These are phyloP conservation scores for Yoshiicerus persimilis DNA, from an alignment of 1,140 invertebrate species.

Conservation along the genomic window DNA sequence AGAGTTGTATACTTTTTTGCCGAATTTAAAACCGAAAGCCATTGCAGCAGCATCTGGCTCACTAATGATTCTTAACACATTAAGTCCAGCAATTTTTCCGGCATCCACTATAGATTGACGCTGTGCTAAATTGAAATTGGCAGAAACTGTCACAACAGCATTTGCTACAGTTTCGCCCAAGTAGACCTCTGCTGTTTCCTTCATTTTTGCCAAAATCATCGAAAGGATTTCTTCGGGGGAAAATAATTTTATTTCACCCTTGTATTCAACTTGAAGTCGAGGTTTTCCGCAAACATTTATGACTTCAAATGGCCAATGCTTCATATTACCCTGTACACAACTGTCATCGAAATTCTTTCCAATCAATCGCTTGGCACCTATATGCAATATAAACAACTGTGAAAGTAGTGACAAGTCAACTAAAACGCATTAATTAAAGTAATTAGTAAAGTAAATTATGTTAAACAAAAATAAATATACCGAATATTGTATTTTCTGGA, in stretches of 20 bases:
- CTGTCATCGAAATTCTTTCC: too few relatives aligned
- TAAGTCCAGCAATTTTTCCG: constrained; percentile 70
- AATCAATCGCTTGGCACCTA: constrained; percentile 33
- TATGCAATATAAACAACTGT: too few relatives aligned
- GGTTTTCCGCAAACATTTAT: neutral
- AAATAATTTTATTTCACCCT: constrained; percentile 53
- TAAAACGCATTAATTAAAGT: too few relatives aligned
- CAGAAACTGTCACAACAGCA: constrained; percentile 62
- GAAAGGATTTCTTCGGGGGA: constrained; percentile 61
- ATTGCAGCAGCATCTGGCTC: constrained; percentile 78
- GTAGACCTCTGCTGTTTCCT: neutral
- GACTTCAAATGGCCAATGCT: too few relatives aligned
- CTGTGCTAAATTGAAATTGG: constrained; percentile 73
- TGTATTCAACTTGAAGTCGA: neutral
- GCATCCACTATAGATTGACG: constrained; percentile 74
- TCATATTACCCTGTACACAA: too few relatives aligned
- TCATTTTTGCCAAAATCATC: constrained; percentile 50
- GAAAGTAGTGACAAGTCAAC: too few relatives aligned
- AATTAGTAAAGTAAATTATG: too few relatives aligned
- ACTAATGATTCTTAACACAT: constrained; percentile 78
- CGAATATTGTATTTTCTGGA: constrained; percentile 62
- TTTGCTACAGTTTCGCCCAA: constrained; percentile 58
- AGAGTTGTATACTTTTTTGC: too few relatives aligned
- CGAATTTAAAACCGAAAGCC: constrained; percentile 63
- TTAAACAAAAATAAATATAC: too few relatives aligned